A percentile compares a stretch with the other conserved stretches of the same genome.
Conservation (phyloP, 1,140 invertebrate species). For the Antheraea pernyi region DNA sequence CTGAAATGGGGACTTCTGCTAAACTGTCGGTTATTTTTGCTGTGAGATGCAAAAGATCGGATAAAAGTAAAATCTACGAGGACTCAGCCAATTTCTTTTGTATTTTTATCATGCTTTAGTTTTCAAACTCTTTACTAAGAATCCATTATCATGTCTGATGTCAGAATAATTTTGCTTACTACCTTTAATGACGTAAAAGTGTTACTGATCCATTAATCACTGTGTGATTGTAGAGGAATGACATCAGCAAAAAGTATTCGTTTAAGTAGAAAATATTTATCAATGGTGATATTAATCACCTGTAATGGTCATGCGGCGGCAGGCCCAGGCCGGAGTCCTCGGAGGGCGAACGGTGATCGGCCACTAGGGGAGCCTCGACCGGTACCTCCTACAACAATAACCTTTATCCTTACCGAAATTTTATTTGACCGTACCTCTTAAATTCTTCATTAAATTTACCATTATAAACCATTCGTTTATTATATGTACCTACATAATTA, state of each 20-base stretch:
- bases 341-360: slow-evolving; percentile 86
- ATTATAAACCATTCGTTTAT: neutral
- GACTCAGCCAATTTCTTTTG: slow-evolving; percentile 22
- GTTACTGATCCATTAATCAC: too few species aligned
- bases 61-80: slow-evolving; percentile 51
- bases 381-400: slow-evolving; percentile 80
- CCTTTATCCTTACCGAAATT: slow-evolving; percentile 60
- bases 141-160: too few species aligned
- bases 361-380: slow-evolving; percentile 78
- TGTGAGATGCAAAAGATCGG: slow-evolving; percentile 50
- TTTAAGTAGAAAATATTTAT: neutral
- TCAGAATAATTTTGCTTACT: neutral
- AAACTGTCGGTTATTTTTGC: slow-evolving; percentile 48
- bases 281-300: slow-evolving; percentile 53
- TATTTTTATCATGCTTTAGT: too few species aligned
- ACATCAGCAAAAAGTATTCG: too few species aligned
- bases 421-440: neutral
- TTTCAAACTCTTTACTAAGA: slow-evolving; percentile 29
- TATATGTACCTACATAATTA: neutral
- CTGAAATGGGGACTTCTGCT: slow-evolving; percentile 41
- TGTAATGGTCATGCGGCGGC: slow-evolving; percentile 84
- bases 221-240: too few species aligned
- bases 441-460: neutral
- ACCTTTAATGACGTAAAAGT: too few species aligned
- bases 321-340: slow-evolving; percentile 91